Base-by-base conservation (phyloP, 1,140 invertebrate species). In the Drosophila repletoides region DNA sequence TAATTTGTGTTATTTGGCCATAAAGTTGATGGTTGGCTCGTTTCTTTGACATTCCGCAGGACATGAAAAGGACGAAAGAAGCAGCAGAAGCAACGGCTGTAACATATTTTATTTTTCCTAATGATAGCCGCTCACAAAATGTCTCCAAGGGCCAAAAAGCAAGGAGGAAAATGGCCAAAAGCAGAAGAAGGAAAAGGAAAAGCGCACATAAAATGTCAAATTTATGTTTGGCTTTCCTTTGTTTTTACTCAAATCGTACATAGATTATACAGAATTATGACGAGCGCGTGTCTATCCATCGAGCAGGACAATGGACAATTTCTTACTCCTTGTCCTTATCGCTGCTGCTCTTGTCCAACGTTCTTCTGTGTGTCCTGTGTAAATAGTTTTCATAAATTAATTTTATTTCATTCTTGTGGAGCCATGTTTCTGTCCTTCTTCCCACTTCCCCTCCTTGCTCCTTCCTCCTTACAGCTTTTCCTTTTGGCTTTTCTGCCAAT, bases 301-400 rank as follows among this genome's bases (percentile, higher is more conserved):
- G 71, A 72, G 65, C 66, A 79, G 79, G 72, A 79, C 71, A 84
- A 76, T 88, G 74, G 72, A 53, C 60, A n/a, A n/a, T n/a, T n/a
- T 51, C 28, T 4, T 24, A 12, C 12, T 10, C 3, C 5, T 60
- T 56, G 55, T 72, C 68, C 64, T 72, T 76, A 63, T 83, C 60
- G 70, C 72, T 65, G 17, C 43, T 28, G 41, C 17, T 31, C 9
- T 15, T 21, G 48, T 64, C 66, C 48, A 34, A 12, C 24, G 58
- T n/a, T n/a, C n/a, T n/a, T n/a, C n/a, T n/a, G n/a, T n/a, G n/a
- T n/a, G n/a, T 65, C 56, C 80, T 84, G 80, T 55, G 71, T 65
- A 84, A 71, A 80, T 83, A 88, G 81, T 89, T 88, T 80, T 77
- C 81, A 89, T 88, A 89, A 89, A 89, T 89, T 87, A 73, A 73